These are phyloP conservation scores for Episyrphus balteatus DNA, from an alignment of 1,140 invertebrate genomes.

Conservation along the genomic window DNA sequence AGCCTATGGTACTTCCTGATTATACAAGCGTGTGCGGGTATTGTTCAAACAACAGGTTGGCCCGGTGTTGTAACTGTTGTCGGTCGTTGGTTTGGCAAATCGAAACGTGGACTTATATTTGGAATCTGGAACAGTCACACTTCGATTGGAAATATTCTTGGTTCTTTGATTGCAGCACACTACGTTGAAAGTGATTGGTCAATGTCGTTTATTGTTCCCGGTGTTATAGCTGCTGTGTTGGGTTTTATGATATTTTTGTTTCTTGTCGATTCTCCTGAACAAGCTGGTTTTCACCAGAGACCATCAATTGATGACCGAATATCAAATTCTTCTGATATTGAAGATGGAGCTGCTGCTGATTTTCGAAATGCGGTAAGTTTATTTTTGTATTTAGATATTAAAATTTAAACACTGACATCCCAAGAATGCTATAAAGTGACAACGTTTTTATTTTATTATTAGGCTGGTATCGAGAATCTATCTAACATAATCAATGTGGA, in stretches of 20 bases:
- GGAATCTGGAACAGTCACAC: slow-evolving; percentile 96
- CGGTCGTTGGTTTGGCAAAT: slow-evolving; percentile 92
- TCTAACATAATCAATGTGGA: slow-evolving; percentile 22
- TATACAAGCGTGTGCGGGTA: slow-evolving; percentile 67
- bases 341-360: slow-evolving; percentile 13
- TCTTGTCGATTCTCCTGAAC: slow-evolving; percentile 64
- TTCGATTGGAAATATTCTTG: slow-evolving; percentile 89
- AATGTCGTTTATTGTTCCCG: slow-evolving; percentile 84
- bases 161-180: slow-evolving; percentile 67
- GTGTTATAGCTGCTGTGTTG: slow-evolving; percentile 63
- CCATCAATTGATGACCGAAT: slow-evolving; percentile 8
- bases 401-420: no score
- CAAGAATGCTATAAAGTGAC: no score
- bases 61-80: slow-evolving; percentile 86
- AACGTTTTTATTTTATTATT: no score
- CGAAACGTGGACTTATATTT: slow-evolving; percentile 83
- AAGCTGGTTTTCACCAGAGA: slow-evolving; percentile 49
- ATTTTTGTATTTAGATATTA: not conserved
- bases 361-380: slow-evolving; percentile 23
- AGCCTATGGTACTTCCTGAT: slow-evolving; percentile 73
- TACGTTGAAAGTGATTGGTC: slow-evolving; percentile 85
- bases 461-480: slow-evolving; percentile 15
- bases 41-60: slow-evolving; percentile 80
- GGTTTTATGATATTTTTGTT: slow-evolving; percentile 82
- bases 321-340: slow-evolving; percentile 28